Evolutionary conservation across 2,888 invertebrate species (phyloP).

Genomic region (Abscondita cerata): DNA sequence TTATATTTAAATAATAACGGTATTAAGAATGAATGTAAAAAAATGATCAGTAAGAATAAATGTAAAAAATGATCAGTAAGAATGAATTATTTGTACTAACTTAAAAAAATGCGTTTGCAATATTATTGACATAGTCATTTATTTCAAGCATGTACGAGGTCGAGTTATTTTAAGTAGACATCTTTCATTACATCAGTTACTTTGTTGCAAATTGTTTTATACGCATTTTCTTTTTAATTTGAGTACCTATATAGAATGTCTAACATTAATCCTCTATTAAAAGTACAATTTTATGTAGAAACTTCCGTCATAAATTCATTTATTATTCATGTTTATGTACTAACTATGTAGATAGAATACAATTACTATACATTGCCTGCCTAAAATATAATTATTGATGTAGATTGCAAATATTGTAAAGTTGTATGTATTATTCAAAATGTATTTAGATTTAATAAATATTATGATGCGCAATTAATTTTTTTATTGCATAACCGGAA

Average conservation of each 20-base stretch:
- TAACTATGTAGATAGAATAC: constrained; percentile 27
- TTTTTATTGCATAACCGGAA: too few species aligned
- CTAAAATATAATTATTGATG: constrained; percentile 13
- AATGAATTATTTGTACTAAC: too few species aligned
- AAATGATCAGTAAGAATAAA: too few species aligned
- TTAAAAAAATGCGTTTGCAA: neutral
- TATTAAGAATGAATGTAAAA: too few species aligned
- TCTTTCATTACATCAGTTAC: neutral
- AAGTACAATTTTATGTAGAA: constrained; percentile 26
- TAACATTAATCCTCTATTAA: constrained; percentile 13
- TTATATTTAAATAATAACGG: too few species aligned
- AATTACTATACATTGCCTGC: constrained; percentile 11
- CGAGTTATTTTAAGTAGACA: constrained; percentile 7
- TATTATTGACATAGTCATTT: constrained; percentile 4
- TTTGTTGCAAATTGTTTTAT: too few species aligned
- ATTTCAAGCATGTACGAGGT: constrained; percentile 2
- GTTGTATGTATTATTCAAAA: constrained; percentile 27
- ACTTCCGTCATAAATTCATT: constrained; percentile 20
- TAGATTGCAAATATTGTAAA: constrained; percentile 32
- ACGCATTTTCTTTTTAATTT: too few species aligned
- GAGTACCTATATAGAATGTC: too few species aligned
- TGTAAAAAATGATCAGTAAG: too few species aligned
- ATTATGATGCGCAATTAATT: neutral
- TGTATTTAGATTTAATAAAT: constrained; percentile 25
- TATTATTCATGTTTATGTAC: constrained; percentile 28